Percentiles rank a stretch among this genome's conserved stretches.
phyloP scores from a whole-genome alignment of 2,113 vertebrate species.

The Bagarius yarrelli region DNA sequence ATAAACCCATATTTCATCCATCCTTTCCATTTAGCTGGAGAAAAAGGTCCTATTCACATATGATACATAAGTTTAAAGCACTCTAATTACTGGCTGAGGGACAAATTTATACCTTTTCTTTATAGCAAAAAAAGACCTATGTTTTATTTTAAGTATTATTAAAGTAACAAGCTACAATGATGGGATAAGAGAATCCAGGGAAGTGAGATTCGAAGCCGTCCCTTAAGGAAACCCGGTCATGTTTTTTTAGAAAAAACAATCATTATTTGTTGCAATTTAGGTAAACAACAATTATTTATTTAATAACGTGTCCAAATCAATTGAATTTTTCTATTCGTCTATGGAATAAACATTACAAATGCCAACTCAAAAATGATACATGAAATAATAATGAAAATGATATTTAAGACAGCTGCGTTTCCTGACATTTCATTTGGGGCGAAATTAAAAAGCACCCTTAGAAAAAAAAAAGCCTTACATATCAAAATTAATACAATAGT shows the following conservation, averaged over 20 bases:
- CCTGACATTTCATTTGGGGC: not conserved
- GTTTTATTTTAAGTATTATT: not conserved
- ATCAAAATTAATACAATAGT: not conserved
- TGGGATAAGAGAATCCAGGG: not conserved
- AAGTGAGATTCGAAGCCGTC: not conserved
- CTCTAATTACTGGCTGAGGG: not conserved
- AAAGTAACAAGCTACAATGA: not conserved
- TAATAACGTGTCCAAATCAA: not conserved
- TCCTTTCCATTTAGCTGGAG: not conserved
- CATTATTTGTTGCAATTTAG: not conserved
- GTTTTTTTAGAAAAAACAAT: no score
- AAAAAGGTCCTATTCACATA: not conserved
- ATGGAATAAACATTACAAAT: not conserved
- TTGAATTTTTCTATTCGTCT: not conserved
- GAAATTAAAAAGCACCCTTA: not conserved
- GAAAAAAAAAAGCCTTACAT: not conserved
- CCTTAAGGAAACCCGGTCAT: not conserved
- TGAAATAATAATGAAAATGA: not conserved
- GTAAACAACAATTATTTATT: not conserved
- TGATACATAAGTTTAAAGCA: not conserved
- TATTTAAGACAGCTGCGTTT: not conserved
- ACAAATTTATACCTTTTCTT: not conserved
- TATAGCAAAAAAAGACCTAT: not conserved
- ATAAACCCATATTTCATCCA: slow-evolving; percentile 1
- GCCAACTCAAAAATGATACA: not conserved